These are phyloP conservation scores for Listrodromus nycthemerus DNA, from an alignment of 2,888 invertebrate genomes.

Conservation along the genomic window DNA sequence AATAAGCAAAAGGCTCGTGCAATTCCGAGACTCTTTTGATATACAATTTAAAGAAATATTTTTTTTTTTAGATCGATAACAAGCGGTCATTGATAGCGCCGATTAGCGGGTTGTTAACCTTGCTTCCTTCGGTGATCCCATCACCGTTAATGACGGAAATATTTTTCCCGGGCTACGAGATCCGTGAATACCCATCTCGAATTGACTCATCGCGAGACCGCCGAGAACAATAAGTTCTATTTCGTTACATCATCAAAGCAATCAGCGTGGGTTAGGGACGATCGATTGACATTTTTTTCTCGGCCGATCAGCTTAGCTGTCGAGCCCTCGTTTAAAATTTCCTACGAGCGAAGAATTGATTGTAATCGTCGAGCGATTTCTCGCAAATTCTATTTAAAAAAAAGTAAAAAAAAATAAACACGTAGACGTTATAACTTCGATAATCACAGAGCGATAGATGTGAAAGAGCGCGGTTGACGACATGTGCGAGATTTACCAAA, in stretches of 20 bases:
- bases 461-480: constrained; percentile 10
- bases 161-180: neutral
- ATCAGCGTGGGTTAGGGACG: constrained; percentile 36
- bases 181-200: neutral
- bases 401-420: neutral
- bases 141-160: neutral
- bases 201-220: neutral
- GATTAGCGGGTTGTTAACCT: neutral
- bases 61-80: neutral
- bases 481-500: constrained; percentile 15
- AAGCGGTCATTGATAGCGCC: neutral
- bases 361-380: constrained; percentile 33
- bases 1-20: constrained; percentile 19
- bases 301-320: constrained; percentile 1
- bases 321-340: constrained; percentile 37
- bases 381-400: neutral
- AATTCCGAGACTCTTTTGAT: constrained; percentile 36
- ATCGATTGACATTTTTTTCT: constrained; percentile 23
- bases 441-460: constrained; percentile 20
- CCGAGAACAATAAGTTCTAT: constrained; percentile 11
- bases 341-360: constrained; percentile 34
- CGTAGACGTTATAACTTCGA: constrained; percentile 10
- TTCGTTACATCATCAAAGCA: constrained; percentile 39
- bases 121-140: neutral
- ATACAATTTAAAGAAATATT: neutral